Conservation (phyloP, 30 jellyfish, hydroid and myxozoan genomes). For the Aurelia aurita region DNA sequence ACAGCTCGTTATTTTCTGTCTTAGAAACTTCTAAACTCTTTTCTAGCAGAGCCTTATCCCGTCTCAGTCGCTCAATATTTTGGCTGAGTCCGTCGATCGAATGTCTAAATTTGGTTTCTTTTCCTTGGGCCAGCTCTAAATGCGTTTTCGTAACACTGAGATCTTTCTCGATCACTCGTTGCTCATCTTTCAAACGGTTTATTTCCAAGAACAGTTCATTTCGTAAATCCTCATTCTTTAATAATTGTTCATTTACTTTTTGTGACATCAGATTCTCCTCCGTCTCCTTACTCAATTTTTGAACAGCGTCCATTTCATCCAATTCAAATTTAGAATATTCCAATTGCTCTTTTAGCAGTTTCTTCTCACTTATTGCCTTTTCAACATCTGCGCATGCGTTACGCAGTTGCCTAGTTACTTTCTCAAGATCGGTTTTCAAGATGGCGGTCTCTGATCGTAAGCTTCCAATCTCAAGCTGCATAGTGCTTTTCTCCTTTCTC, state of each 20-base stretch:
- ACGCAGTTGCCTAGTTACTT: constrained; percentile 41
- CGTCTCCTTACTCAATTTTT: constrained; percentile 16
- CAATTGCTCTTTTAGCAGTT: constrained; percentile 25
- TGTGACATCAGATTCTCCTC: constrained; percentile 36
- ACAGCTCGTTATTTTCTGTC: constrained; percentile 67
- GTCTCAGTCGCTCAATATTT: constrained; percentile 32
- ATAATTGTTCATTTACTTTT: not conserved
- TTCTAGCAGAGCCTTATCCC: constrained; percentile 58
- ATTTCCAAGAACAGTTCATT: constrained; percentile 31
- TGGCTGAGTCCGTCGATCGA: constrained; percentile 37
- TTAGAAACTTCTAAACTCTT: constrained; percentile 61
- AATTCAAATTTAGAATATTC: constrained; percentile 20
- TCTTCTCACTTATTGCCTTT: constrained; percentile 26
- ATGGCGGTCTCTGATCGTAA: constrained; percentile 20
- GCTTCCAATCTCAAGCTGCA: constrained; percentile 38
- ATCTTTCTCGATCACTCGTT: constrained; percentile 23
- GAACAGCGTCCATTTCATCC: constrained; percentile 7
- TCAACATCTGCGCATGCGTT: constrained; percentile 55
- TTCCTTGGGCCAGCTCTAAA: constrained; percentile 48
- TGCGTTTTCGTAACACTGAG: constrained; percentile 7
- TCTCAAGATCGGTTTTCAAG: constrained; percentile 37
- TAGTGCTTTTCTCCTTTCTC: constrained; percentile 47
- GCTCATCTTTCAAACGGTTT: constrained; percentile 41
- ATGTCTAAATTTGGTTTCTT: constrained; percentile 43
- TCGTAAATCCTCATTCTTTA: constrained; percentile 30